Conservation (phyloP, 2,113 vertebrate species). For the Phalacrocorax carbo region DNA sequence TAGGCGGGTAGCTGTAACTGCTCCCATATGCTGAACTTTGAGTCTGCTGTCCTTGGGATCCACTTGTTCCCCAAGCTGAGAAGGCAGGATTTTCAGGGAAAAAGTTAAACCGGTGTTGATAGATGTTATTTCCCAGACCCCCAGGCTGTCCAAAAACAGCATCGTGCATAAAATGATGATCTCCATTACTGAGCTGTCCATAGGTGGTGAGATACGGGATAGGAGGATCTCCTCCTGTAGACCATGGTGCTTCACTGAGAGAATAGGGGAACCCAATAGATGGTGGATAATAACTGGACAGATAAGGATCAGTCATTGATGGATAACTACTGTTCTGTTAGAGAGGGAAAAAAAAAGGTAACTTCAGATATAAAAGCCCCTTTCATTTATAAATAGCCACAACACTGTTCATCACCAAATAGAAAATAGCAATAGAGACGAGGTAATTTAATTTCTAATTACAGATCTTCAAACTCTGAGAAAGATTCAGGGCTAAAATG, state of each 20-base stretch:
- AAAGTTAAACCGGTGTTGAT: conserved; percentile 94
- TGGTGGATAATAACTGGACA: conserved; percentile 95
- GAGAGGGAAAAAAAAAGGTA: conserved; percentile 14
- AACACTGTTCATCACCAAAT: not conserved
- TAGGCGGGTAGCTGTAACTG: conserved; percentile 93
- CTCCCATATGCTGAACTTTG: conserved; percentile 91
- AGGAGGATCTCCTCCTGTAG: conserved; percentile 93
- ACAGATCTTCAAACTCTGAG: not conserved
- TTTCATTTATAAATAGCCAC: not conserved
- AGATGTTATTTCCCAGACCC: conserved; percentile 90
- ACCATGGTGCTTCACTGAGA: conserved; percentile 95
- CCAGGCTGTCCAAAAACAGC: conserved; percentile 94
- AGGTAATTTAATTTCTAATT: not conserved
- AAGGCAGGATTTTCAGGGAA: conserved; percentile 95
- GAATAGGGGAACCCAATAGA: conserved; percentile 95
- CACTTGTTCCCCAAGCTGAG: conserved; percentile 93
- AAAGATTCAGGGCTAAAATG: not conserved
- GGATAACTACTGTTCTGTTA: conserved; percentile 93
- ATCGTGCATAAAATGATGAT: conserved; percentile 95
- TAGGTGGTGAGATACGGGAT: conserved; percentile 94
- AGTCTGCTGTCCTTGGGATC: conserved; percentile 93
- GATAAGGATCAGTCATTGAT: conserved; percentile 94
- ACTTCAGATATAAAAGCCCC: not conserved
- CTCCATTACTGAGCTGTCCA: conserved; percentile 93
- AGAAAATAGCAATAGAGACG: not conserved